Base-by-base conservation (phyloP, 2,113 vertebrate genomes). In the Gadus chalcogrammus region DNA sequence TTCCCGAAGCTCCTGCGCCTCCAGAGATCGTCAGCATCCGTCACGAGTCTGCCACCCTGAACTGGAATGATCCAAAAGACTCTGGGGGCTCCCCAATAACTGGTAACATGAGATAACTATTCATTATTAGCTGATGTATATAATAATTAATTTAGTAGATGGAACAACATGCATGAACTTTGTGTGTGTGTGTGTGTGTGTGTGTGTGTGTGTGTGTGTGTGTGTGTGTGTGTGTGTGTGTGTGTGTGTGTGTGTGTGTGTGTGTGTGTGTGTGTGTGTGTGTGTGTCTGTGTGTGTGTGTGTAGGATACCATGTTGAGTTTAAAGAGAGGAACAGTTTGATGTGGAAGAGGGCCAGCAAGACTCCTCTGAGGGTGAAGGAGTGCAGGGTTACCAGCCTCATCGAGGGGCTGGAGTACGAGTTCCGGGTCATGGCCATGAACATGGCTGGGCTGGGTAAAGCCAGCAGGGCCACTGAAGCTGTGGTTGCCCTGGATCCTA, bases 351-450 rank as follows among this genome's bases (percentile, higher is more conserved):
- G 95, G 80, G 95, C 95, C 83, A 94, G 82, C 74, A 95, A 94
- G 87, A 95, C 93, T 13, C 95, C 95, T 78, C 85, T 99, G 81
- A 95, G 93, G 88, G 94, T 98, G 83, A 98, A 93, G 90, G 97
- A 99, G 60, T 98, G 92, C 84, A 93, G 96, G 93, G 97, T 99
- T 67, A 93, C 95, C 63, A 94, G 96, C 27, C 87, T 99, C 85
- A 94, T 94, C 64, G 97, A 99, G 90, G 97, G 97, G 77, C 91
- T 99, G 66, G 97, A 99, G 83, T 99, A 99, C 72, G 97, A 99
- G 87, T 99, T 99, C 84, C 93, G 97, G 88, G 96, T 99, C 17
- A 97, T 99, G 94, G 97, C 97, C 65, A 95, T 99, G 85, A 99
- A 99, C 76, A 70, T 94, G 72, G 96, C 97, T 56, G 97, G 97